Percentiles rank a stretch among this genome's conserved stretches.
Conservation (phyloP, 2,797 vertebrate genomes). For the Oreochromis grahami region DNA sequence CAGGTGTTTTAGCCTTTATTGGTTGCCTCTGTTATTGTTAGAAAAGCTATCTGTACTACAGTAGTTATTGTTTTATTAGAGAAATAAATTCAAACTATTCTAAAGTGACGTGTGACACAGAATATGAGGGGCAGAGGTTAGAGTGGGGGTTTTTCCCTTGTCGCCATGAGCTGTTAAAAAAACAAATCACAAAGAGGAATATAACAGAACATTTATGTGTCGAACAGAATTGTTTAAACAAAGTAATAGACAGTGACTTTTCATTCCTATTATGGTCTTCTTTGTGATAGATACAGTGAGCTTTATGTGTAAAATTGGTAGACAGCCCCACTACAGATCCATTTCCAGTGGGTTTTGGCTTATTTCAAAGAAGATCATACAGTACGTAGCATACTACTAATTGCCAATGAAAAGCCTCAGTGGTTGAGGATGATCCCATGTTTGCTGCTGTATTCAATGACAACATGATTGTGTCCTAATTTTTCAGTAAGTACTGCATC, state of each 20-base stretch:
- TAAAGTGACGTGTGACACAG: background rate
- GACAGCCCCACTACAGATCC: background rate
- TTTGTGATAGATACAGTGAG: background rate
- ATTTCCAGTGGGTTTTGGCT: background rate
- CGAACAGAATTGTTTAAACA: background rate
- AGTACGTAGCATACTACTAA: background rate
- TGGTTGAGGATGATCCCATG: background rate
- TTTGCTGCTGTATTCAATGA: background rate
- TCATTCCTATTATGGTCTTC: background rate
- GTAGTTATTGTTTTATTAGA: background rate
- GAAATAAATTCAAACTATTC: background rate
- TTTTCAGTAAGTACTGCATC: background rate
- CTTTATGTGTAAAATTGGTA: background rate
- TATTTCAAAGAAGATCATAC: background rate
- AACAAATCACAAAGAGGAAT: background rate
- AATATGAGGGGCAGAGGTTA: background rate
- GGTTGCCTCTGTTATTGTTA: background rate
- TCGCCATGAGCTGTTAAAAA: background rate
- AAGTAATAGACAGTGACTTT: background rate
- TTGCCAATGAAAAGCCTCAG: background rate
- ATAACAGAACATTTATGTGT: background rate
- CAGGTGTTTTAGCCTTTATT: background rate
- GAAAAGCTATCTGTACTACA: background rate
- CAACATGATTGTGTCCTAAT: background rate
- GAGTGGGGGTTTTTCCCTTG: rapidly evolving